phyloP scores from a whole-genome alignment of 1,140 invertebrate species.

The Elymnias hypermnestra region DNA sequence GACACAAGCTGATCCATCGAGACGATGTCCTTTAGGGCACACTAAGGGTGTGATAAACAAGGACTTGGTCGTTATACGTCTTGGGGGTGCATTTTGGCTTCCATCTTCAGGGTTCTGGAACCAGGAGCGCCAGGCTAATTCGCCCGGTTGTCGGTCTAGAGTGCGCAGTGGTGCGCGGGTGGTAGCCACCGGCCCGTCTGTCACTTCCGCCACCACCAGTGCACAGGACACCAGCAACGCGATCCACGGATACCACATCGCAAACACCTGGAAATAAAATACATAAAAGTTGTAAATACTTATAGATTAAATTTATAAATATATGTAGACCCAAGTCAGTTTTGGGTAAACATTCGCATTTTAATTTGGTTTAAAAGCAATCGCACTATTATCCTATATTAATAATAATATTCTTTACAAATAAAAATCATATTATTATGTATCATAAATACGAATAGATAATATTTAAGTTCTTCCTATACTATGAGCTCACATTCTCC shows the following conservation, averaged over 20 bases:
- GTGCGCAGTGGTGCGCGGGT: conserved; percentile 54
- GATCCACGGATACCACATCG: conserved; percentile 68
- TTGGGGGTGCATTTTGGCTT: conserved; percentile 54
- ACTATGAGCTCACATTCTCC: no score
- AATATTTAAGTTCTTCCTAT: no score
- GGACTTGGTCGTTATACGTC: conserved; percentile 64
- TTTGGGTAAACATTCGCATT: no score
- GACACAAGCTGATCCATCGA: conserved; percentile 58
- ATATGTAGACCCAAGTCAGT: no score
- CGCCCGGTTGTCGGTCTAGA: conserved; percentile 53
- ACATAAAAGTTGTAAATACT: neutral
- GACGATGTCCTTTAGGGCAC: conserved; percentile 59
- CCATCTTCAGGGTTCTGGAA: conserved; percentile 56
- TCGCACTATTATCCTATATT: no score
- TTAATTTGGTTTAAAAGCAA: no score
- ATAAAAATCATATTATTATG: no score
- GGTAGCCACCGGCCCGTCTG: conserved; percentile 30
- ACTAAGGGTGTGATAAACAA: conserved; percentile 61
- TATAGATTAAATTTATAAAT: neutral
- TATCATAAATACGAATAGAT: no score
- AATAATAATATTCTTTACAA: no score
- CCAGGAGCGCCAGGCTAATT: conserved; percentile 63
- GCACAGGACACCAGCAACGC: conserved; percentile 60
- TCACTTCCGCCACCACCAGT: conserved; percentile 45
- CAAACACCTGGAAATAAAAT: conserved; percentile 52